Percentiles rank a stretch among this genome's conserved stretches.
These are phyloP conservation scores for Leucozona laternaria DNA, from an alignment of 2,888 invertebrate genomes.

Conservation along the genomic window DNA sequence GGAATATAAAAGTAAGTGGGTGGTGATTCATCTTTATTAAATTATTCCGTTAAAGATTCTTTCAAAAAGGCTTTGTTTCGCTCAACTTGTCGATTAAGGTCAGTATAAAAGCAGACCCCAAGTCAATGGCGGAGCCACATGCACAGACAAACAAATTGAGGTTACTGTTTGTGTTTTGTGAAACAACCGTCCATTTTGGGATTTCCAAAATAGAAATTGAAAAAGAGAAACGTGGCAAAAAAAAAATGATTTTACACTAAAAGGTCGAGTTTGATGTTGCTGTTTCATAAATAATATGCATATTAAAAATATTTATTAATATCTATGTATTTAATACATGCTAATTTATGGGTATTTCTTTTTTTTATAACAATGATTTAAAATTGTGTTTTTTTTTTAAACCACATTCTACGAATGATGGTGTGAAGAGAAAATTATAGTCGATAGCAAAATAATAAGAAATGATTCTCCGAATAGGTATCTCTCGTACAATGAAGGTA, in stretches of 20 bases:
- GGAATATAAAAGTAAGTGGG: slow-evolving; percentile 59
- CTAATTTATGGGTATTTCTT: too few species aligned
- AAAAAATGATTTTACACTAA: background rate
- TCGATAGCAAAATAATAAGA: too few species aligned
- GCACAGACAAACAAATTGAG: slow-evolving; percentile 26
- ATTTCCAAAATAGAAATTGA: slow-evolving; percentile 2
- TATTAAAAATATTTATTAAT: too few species aligned
- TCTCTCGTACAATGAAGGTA: too few species aligned
- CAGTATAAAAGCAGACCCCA: background rate
- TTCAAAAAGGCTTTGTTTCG: background rate
- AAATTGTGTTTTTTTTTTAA: too few species aligned
- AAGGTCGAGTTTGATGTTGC: background rate
- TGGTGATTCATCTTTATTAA: slow-evolving; percentile 40
- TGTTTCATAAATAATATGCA: too few species aligned
- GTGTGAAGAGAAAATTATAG: too few species aligned
- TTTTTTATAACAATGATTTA: too few species aligned
- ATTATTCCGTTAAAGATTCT: background rate
- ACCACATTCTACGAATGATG: too few species aligned
- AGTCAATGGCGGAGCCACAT: slow-evolving; percentile 29
- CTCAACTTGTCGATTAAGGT: background rate
- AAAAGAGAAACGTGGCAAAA: slow-evolving; percentile 15
- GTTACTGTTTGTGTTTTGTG: slow-evolving; percentile 25
- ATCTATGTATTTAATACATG: too few species aligned
- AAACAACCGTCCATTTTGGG: slow-evolving; percentile 29
- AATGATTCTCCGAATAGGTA: too few species aligned